Base-by-base conservation (phyloP, 2,888 invertebrate species). In the Apotomis turbidana region DNA sequence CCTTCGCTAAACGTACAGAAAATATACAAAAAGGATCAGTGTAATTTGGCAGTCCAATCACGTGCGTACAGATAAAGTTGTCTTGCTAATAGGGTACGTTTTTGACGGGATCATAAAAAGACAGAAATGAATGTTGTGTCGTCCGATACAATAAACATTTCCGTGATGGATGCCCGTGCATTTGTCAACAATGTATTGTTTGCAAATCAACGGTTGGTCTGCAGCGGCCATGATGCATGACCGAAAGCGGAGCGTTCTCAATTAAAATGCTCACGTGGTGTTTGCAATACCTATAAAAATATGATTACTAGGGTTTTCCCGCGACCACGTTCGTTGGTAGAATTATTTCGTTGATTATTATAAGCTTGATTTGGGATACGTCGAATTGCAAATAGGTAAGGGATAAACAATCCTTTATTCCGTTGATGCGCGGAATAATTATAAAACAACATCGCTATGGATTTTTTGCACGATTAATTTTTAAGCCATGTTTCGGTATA, bases 131-230 rank as follows among this genome's bases (percentile, higher is more conserved):
- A 68, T 68, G 52, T 58, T 13, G 52, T 81, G 79, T 80, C 76
- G 81, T 77, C 79, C 76, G 80, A 80, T 83, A 83, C 83, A 84
- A 84, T 85, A 87, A 87, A 86, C 79, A 85, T 83, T 83, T 80
- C 80, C 80, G 83, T 87, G 87, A 89, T 87, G 85, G 83, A 89
- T 86, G 84, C 76, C 80, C 68, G 79, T 86, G 83, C 84, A 88
- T 89, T 89, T 85, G 86, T 86, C 89, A 88, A 89, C 86, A 88
- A 89, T 86, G 44, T 57, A 36, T 44, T 57, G 73, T 72, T 72
- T 68, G 62, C 68, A 72, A 72, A 68, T 72, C 63, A 68, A 54
- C 59, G 52, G 68, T 13, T 59, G 64, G 46, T 49, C 52, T 72
- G 63, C 46, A 44, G 68, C 15, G 52, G 41, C 55, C 61, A 62